Base-by-base conservation (phyloP, 2,113 vertebrate genomes). In the Chloroceryle aenea region DNA sequence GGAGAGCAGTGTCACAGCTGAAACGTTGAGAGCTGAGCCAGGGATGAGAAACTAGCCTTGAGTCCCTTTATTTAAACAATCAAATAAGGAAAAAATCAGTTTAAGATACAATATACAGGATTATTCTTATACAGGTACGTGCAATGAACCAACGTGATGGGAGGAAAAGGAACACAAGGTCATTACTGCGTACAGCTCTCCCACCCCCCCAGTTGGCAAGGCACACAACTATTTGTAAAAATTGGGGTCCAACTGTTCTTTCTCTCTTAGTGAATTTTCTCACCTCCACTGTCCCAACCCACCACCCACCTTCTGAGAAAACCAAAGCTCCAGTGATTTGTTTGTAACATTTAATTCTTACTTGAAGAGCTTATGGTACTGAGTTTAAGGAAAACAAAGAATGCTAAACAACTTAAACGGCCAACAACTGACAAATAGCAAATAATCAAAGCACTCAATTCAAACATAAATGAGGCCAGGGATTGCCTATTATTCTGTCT, bases 381-480 rank as follows among this genome's bases (percentile, higher is more conserved):
- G 4, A 48, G 43, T 86, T 77, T 93, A 90, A 85, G 88, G 85
- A 90, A 96, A 96, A 95, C 82, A 95, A 96, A 95, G 61, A 91
- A 81, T 32, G 48, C 82, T 74, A 90, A 91, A 94, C 86, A 94
- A 94, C 79, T 88, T 93, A 78, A 96, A 93, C 0, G 12, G 68
- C 92, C 85, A 81, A 75, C 76, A 92, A 87, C 90, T 96, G 93
- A 95, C 95, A 94, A 96, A 96, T n/a, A 96, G 75, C 93, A 95
- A 96, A 96, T 94, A 95, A 96, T 94, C 95, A 97, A 97, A 95
- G 85, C 93, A 89, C 89, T 93, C 95, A 89, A 90, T 96, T 95
- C 93, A 85, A 80, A 64, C 85, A 92, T 88, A 96, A 97, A 93
- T 92, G 95, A 95, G 69, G 85, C 92, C 64, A 89, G 62, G 56